Evolutionary conservation across 2,888 invertebrate species (phyloP).

Genomic region (Eubasilissa splendida): DNA sequence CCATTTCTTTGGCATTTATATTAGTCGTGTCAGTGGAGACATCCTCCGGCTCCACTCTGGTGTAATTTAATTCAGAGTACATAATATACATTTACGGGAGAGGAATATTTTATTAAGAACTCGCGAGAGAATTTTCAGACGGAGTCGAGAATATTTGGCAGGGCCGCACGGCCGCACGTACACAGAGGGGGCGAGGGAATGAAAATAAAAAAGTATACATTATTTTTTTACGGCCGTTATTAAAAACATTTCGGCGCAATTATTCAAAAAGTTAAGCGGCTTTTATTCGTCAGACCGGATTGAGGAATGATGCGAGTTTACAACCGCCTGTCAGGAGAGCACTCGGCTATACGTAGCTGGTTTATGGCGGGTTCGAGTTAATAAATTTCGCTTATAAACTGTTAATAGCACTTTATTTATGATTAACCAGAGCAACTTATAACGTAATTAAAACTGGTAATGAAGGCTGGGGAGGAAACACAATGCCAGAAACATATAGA

Average conservation of each 20-base stretch:
- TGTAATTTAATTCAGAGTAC: slow-evolving; percentile 53
- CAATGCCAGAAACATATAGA: not conserved
- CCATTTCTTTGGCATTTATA: slow-evolving; percentile 58
- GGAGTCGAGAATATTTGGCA: slow-evolving; percentile 32
- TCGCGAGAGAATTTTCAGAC: slow-evolving; percentile 40
- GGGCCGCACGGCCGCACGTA: slow-evolving; percentile 32
- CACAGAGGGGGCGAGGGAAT: slow-evolving; percentile 7
- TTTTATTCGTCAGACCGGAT: slow-evolving; percentile 20
- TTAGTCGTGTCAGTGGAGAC: slow-evolving; percentile 57
- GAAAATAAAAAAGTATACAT: slow-evolving; percentile 34
- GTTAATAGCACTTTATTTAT: slow-evolving; percentile 32
- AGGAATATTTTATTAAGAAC: slow-evolving; percentile 48
- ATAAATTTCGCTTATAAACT: slow-evolving; percentile 48
- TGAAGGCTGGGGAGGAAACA: not conserved
- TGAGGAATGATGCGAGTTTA: slow-evolving; percentile 26
- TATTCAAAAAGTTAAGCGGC: slow-evolving; percentile 36
- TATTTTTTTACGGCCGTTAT: slow-evolving; percentile 35
- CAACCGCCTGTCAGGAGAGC: slow-evolving; percentile 6
- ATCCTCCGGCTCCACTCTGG: slow-evolving; percentile 51
- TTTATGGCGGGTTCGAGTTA: slow-evolving; percentile 19
- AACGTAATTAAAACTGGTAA: slow-evolving; percentile 6
- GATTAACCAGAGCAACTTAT: slow-evolving; percentile 35
- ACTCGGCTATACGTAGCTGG: not conserved
- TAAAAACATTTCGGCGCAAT: slow-evolving; percentile 45
- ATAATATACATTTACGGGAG: slow-evolving; percentile 45